Percentiles rank a stretch among this genome's conserved stretches.
These are phyloP conservation scores for Pedetes capensis DNA, from an alignment of 2,113 vertebrate genomes.

Conservation along the genomic window DNA sequence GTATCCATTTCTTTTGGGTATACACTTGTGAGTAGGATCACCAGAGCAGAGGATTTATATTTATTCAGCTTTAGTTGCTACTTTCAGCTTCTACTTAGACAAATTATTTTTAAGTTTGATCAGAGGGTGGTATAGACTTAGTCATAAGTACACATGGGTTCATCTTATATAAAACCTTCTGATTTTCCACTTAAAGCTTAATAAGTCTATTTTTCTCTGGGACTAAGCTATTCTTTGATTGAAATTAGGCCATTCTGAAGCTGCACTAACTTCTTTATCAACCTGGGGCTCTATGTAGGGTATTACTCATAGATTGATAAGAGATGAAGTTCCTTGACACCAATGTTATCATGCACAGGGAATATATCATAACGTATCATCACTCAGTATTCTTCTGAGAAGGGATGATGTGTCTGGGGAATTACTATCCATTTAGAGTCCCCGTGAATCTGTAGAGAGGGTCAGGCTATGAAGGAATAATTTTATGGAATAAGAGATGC, in stretches of 20 bases:
- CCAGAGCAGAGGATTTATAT: neutral
- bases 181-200: conserved; percentile 22
- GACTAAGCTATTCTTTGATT: conserved; percentile 18
- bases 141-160: neutral
- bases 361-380: neutral
- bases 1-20: neutral
- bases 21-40: neutral
- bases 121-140: neutral
- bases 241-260: conserved; percentile 6
- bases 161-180: neutral
- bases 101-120: neutral
- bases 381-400: neutral
- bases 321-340: neutral
- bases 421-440: neutral
- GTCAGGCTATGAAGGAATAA: neutral
- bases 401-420: neutral
- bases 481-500: neutral
- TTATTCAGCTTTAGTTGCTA: neutral
- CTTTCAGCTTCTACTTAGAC: neutral
- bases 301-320: neutral
- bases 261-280: neutral
- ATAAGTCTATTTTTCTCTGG: neutral
- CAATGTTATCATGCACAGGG: neutral
- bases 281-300: neutral
- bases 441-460: neutral